Percentiles rank a stretch among this genome's conserved stretches.
phyloP scores from a whole-genome alignment of 1,140 invertebrate species.

The Zaprionus gabonicus region DNA sequence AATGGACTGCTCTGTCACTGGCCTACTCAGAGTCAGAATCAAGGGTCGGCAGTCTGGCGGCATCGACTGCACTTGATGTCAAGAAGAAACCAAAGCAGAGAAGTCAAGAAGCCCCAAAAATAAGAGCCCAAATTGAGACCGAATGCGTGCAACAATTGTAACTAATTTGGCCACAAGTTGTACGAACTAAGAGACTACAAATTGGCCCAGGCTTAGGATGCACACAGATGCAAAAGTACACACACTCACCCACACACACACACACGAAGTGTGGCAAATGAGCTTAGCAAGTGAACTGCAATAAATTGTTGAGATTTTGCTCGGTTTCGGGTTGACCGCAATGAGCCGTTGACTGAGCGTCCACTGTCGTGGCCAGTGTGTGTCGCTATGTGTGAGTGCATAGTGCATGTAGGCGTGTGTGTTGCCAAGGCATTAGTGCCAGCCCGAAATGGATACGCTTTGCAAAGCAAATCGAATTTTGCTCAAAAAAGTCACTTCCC shows the following conservation, averaged over 20 bases:
- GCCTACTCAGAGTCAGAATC: neutral
- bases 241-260: conserved; percentile 4
- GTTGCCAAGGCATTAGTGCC: neutral
- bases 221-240: conserved; percentile 5
- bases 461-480: conserved; percentile 36
- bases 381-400: neutral
- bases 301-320: conserved; percentile 50
- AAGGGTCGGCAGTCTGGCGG: neutral
- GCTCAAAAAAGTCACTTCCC: neutral
- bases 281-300: conserved; percentile 36
- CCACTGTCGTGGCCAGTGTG: neutral
- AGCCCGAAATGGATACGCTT: conserved; percentile 15
- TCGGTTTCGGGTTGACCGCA: conserved; percentile 29
- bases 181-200: conserved; percentile 5
- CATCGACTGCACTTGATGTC: neutral
- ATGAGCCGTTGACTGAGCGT: conserved; percentile 24
- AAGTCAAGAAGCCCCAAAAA: neutral
- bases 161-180: conserved; percentile 42
- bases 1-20: conserved; percentile 44
- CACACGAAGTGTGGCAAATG: conserved; percentile 13
- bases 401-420: neutral
- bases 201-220: conserved; percentile 16
- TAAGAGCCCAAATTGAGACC: conserved; percentile 5
- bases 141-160: conserved; percentile 35
- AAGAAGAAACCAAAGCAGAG: neutral